These are phyloP conservation scores for Saxicola maurus DNA, from an alignment of 2,797 vertebrate species.

Conservation along the genomic window DNA sequence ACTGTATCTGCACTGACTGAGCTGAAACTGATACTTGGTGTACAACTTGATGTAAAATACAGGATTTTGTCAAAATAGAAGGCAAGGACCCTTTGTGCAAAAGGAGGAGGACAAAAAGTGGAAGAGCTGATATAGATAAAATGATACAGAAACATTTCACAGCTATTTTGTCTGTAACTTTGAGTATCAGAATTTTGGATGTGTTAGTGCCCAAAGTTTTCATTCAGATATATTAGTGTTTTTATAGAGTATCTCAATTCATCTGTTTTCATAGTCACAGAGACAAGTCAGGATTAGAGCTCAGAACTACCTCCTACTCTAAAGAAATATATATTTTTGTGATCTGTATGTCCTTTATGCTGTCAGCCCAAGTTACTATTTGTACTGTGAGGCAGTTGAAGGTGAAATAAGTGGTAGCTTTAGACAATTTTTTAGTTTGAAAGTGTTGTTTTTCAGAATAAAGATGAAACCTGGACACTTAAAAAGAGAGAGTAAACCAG, in stretches of 20 bases:
- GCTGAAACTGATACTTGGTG: background rate
- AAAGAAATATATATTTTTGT: background rate
- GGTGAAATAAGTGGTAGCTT: fast-evolving
- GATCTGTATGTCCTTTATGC: fast-evolving
- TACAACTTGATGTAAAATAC: background rate
- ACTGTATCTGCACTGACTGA: background rate
- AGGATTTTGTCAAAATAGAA: background rate
- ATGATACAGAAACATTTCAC: background rate
- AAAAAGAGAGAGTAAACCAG: background rate
- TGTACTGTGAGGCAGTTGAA: background rate
- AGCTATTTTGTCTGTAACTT: background rate
- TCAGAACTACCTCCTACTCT: background rate
- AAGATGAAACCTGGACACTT: background rate
- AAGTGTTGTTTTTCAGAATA: background rate
- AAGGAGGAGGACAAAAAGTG: fast-evolving
- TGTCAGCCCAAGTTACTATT: background rate
- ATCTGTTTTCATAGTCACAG: background rate
- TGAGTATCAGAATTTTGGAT: background rate
- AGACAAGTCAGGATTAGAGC: background rate
- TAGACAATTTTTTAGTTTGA: background rate
- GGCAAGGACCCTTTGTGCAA: background rate
- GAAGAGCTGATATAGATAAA: background rate
- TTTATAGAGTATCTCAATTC: background rate
- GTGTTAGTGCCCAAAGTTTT: background rate
- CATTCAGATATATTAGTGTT: background rate